phyloP scores from a whole-genome alignment of 2,888 invertebrate genomes.

The Gnatocerus cornutus region DNA sequence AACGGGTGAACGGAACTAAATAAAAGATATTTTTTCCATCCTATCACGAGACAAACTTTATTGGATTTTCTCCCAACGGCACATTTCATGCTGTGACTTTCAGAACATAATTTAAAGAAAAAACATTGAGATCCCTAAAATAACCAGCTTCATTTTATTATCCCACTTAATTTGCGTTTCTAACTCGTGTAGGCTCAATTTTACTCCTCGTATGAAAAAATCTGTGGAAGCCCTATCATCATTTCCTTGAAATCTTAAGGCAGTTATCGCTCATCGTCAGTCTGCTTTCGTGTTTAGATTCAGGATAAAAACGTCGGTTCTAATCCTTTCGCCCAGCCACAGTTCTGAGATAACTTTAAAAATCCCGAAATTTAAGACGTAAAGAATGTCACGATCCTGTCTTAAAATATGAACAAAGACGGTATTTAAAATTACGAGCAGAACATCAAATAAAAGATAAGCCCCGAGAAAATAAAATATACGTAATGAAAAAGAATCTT shows the following conservation, averaged over 20 bases:
- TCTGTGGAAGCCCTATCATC: neutral
- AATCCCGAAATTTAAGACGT: neutral
- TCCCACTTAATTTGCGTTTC: too few species aligned
- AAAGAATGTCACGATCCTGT: neutral
- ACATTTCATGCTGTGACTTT: too few species aligned
- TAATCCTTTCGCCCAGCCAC: neutral
- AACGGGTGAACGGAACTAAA: slow-evolving; percentile 15
- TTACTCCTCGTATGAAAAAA: too few species aligned
- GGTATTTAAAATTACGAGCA: neutral
- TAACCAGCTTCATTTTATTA: too few species aligned
- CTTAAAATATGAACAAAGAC: slow-evolving; percentile 2
- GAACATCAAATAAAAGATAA: slow-evolving; percentile 2
- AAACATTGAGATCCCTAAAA: too few species aligned
- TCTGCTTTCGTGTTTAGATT: neutral
- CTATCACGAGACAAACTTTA: slow-evolving; percentile 27
- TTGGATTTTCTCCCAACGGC: neutral
- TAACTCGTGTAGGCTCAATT: too few species aligned
- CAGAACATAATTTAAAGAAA: too few species aligned
- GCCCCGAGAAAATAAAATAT: neutral
- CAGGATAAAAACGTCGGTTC: neutral
- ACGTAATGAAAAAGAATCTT: neutral
- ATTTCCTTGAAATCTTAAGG: neutral
- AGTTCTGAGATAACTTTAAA: neutral
- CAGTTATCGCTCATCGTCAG: slow-evolving; percentile 4
- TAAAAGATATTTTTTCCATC: slow-evolving; percentile 15